Base-by-base conservation (phyloP, 2,113 vertebrate species). In the Mus musculus region DNA sequence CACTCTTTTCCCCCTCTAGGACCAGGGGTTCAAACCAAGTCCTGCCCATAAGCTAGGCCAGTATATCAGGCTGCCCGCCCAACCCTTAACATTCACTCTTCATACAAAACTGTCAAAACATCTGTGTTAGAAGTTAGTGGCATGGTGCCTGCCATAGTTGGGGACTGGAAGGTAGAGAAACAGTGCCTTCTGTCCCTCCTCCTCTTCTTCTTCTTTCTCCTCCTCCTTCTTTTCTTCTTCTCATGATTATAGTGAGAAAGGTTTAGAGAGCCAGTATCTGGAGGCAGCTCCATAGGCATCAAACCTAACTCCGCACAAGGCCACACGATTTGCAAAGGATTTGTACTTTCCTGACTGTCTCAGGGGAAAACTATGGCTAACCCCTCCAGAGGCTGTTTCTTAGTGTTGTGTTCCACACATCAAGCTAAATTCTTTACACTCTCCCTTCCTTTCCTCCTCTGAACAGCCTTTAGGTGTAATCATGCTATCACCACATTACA, bases 401-500 rank as follows among this genome's bases (percentile, higher is more conserved):
- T 87, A 7, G n/a, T n/a, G 8, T 88, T 46, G 6, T 33, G 49
- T 59, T 69, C 76, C 65, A 49, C 5, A 33, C 67, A n/a, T 76
- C 10, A 22, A 59, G 61, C 52, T 59, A 11, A 61, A 63, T 63
- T 93, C 69, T 95, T 93, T 39, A 33, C 36, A 80, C 56, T n/a
- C 26, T 36, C 22, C 9, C 49, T 90, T 93, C 93, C 92, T 96
- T 84, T 82, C 89, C 67, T 96, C 76, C 73, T 54, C 72, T 39
- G 81, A 85, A 84, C 49, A 9, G 56, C 46, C 72, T 92, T 59
- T 42, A 90, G n/a, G 85, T 54, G 89, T n/a, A 63, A 59, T 93
- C 78, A 86, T 95, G 94, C 84, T 86, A 75, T 95, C 85, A 95
- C 92, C 22, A 78, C 81, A 89, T 94, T 90, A 85, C 76, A 96